Conservation (phyloP, 2,113 vertebrate species). For the Dicaeum eximium region DNA sequence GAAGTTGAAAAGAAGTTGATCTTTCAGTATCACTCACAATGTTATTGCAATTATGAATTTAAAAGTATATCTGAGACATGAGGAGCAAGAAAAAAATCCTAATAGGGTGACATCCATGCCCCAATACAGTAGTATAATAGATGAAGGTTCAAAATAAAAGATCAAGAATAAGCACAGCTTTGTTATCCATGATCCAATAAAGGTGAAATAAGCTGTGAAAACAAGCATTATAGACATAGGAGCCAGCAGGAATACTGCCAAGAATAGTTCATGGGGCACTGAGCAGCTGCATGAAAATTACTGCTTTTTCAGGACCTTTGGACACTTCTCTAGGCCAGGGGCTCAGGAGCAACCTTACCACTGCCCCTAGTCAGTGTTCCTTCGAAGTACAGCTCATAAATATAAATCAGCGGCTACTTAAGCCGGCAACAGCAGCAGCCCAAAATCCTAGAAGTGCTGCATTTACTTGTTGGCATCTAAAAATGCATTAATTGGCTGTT, state of each 20-base stretch:
- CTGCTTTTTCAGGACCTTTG: background rate
- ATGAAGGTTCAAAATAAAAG: background rate
- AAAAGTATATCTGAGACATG: background rate
- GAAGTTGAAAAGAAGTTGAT: background rate
- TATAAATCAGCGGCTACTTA: background rate
- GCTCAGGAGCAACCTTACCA: background rate
- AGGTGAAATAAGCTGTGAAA: constrained; percentile 46
- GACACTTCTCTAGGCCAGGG: background rate
- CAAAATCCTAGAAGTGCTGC: background rate
- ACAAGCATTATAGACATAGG: background rate
- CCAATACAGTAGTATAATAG: background rate
- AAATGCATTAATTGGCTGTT: background rate
- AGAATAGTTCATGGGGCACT: constrained; percentile 1
- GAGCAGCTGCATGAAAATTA: constrained; percentile 16
- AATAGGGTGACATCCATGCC: background rate
- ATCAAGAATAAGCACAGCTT: background rate
- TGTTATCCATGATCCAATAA: constrained; percentile 21
- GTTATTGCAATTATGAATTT: background rate
- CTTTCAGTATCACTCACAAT: background rate
- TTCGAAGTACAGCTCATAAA: background rate
- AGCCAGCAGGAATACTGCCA: constrained; percentile 28
- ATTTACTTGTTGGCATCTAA: background rate
- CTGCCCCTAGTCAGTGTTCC: background rate
- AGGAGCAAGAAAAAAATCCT: background rate
- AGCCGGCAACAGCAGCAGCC: background rate